phyloP scores from a whole-genome alignment of 1,140 invertebrate genomes.

The Pararge aegeria region DNA sequence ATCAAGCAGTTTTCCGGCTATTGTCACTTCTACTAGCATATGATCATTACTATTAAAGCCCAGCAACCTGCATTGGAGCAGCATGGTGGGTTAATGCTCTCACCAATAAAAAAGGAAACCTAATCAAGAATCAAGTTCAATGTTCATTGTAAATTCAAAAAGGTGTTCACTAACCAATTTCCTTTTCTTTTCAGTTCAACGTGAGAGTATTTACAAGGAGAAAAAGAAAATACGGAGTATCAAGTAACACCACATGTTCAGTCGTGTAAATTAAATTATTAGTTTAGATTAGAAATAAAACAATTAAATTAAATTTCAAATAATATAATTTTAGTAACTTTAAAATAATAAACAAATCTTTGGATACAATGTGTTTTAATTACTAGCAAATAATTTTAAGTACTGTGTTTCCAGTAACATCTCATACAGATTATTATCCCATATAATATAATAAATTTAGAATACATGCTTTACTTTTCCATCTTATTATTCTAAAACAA shows the following conservation, averaged over 20 bases:
- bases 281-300: conserved; percentile 37
- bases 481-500: conserved; percentile 17
- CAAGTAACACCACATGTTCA: conserved; percentile 28
- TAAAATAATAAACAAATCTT: conserved; percentile 67
- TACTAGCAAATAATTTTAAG: conserved; percentile 47
- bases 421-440: conserved; percentile 24
- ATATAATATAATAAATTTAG: conserved; percentile 54
- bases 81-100: no score
- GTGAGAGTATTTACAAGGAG: conserved; percentile 83
- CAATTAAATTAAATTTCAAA: conserved; percentile 39
- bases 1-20: no score
- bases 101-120: no score
- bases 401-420: conserved; percentile 36
- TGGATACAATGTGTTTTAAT: conserved; percentile 58
- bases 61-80: no score
- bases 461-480: conserved; percentile 69
- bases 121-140: no score
- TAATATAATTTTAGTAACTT: conserved; percentile 66
- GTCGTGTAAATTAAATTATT: conserved; percentile 4
- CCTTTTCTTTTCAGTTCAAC: conserved; percentile 81
- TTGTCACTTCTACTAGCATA: no score
- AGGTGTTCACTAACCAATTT: no score
- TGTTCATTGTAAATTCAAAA: no score
- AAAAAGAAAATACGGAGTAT: conserved; percentile 83
- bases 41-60: no score